A percentile compares a stretch with the other conserved stretches of the same genome.
These are phyloP conservation scores for Actias luna DNA, from an alignment of 2,888 invertebrate genomes.

Conservation along the genomic window DNA sequence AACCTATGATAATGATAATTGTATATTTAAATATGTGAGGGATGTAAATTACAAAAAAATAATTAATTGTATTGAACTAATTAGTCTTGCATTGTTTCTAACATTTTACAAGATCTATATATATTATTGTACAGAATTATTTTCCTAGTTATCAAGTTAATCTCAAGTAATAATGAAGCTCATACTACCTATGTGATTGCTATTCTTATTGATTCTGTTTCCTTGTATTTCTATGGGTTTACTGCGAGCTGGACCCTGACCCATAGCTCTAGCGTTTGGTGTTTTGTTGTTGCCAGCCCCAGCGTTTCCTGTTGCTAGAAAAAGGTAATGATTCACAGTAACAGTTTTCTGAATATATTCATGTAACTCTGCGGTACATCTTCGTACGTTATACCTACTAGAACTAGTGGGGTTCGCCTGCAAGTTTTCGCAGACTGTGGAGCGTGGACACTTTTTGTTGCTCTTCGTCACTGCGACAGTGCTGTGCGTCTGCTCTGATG, in stretches of 20 bases:
- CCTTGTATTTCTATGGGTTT: conserved; percentile 71
- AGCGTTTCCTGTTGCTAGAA: conserved; percentile 13
- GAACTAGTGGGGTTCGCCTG: conserved; percentile 59
- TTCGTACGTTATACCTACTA: conserved; percentile 31
- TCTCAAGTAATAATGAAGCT: background rate
- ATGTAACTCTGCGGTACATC: background rate
- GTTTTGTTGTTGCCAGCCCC: conserved; percentile 28
- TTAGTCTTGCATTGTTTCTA: too few relatives aligned
- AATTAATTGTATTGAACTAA: too few relatives aligned
- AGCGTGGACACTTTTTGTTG: conserved; percentile 54
- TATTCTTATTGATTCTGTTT: conserved; percentile 39
- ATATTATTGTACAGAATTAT: too few relatives aligned
- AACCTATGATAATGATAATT: too few relatives aligned
- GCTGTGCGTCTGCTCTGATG: conserved; percentile 59
- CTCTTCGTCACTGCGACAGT: conserved; percentile 62
- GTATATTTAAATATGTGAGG: too few relatives aligned
- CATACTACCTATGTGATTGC: conserved; percentile 43
- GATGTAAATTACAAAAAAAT: too few relatives aligned
- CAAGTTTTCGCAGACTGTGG: conserved; percentile 68
- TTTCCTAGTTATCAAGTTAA: background rate
- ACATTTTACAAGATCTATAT: too few relatives aligned
- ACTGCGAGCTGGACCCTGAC: conserved; percentile 43
- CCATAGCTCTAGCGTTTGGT: conserved; percentile 23
- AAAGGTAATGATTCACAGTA: background rate
- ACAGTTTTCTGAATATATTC: background rate